Evolutionary conservation across 2,113 vertebrate species (phyloP), one percentile per base, ranked within the genome.

Genomic region (Mastomys coucha): DNA sequence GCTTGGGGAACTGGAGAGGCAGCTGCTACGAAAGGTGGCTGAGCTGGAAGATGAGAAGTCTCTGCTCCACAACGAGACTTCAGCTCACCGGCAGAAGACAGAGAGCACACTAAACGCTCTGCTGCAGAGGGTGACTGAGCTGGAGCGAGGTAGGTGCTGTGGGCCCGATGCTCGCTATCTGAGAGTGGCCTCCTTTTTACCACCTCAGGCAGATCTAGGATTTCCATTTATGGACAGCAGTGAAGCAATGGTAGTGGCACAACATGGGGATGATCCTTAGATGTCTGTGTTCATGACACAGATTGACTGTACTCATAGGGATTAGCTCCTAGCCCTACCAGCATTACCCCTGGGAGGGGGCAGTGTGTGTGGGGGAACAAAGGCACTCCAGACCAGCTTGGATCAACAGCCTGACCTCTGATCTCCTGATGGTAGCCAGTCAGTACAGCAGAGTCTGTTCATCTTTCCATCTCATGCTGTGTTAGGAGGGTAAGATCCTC

Each of bases 21-120:
- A 99, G 93, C 99, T 99, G 53, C 98, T 99, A 24, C 99, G 98
- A 98, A 99, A 99, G 98, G 99, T 99, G 98, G 99, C 99, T 0
- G 99, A 99, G 98, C 99, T 99, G 63, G 99, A 99, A 98, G 99
- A 99, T 78, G 99, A 99, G 98, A 99, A 99, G 95, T 99, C 99
- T 33, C 98, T 99, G 98, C 99, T 99, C 14, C 99, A 99, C 98
- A 99, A 99, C 0, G 99, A 99, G 98, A 99, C 99, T 0, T 99
- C 99, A 0, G 99, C 99, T 88, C 99, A 99, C 96, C 98, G 99
- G 89, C 99, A 99, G 97, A 99, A 99, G 98, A 99, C 99, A 0
- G 99, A 99, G 97, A 99, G 97, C 31, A 98, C 99, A 10, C 98
- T 99, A 97, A 99, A 99, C 42, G 99, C 99, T 0, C 98, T 99